These are phyloP conservation scores for Eudasyphora cyanicolor DNA, from an alignment of 2,888 invertebrate species.

Conservation along the genomic window DNA sequence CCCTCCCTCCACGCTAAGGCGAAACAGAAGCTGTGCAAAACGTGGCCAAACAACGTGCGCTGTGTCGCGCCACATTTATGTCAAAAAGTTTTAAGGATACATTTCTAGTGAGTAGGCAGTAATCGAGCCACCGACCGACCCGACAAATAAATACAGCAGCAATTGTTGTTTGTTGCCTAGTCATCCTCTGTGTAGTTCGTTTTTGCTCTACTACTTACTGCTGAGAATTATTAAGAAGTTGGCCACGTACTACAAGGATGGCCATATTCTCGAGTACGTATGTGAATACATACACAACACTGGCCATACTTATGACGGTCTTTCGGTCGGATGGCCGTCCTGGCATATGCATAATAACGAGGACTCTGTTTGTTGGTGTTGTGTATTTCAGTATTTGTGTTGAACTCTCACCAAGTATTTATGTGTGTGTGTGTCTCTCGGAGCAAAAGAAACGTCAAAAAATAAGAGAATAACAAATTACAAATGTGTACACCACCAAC, in stretches of 20 bases:
- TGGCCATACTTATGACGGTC: not conserved
- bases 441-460: slow-evolving; percentile 27
- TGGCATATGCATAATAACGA: slow-evolving; percentile 14
- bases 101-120: slow-evolving; percentile 5
- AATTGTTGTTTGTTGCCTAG: not conserved
- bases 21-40: slow-evolving; percentile 19
- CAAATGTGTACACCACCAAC: not conserved
- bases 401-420: slow-evolving; percentile 12
- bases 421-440: too few relatives aligned
- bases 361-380: not conserved
- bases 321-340: not conserved
- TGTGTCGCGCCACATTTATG: not conserved
- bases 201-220: slow-evolving; percentile 53
- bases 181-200: not conserved
- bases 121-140: slow-evolving; percentile 12
- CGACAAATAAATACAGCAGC: not conserved
- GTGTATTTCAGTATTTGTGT: not conserved
- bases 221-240: slow-evolving; percentile 55
- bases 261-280: not conserved
- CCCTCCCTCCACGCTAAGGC: not conserved
- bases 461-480: slow-evolving; percentile 29
- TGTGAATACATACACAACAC: slow-evolving; percentile 16
- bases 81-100: slow-evolving; percentile 32
- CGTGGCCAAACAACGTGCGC: slow-evolving; percentile 16
- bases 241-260: not conserved